Base-by-base conservation (phyloP, 2,888 invertebrate species). In the Cetonia aurata region DNA sequence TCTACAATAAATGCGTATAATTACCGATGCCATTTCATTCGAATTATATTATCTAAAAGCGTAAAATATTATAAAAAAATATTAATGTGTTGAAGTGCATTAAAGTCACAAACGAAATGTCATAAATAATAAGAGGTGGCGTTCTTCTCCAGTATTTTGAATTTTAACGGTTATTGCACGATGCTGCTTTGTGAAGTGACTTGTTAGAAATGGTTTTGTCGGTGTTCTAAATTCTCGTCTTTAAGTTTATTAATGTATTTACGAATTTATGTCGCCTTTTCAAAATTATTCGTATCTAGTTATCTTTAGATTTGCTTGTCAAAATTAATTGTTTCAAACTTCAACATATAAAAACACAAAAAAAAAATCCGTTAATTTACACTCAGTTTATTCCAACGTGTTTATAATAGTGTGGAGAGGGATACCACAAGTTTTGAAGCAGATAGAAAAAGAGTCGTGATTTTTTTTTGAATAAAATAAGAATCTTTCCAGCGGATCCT, bases 61-160 rank as follows among this genome's bases (percentile, higher is more conserved):
- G 70, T 60, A 67, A 73, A 70, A 71, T 57, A 62, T 25, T 70
- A 69, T 72, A 59, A 72, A 66, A 73, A 70, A 73, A 62, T 69
- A 70, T 69, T 66, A 66, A 25, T 66, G 62, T 66, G 69, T 50
- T 62, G 53, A 68, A 60, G 65, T 41, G 55, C 46, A 57, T 52
- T 42, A 67, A 19, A 65, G 71, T 50, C 41, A 60, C 71, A 67
- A 70, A 71, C 31, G 57, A 71, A 71, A 71, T 71, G 68, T 71
- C 71, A 71, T 62, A 25, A 25, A 25, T 25, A 68, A 68, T 53
- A 67, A 71, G 55, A 60, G 68, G 71, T 60, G 55, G 68, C 71
- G 68, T 71, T 68, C 67, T 41, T 41, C 44, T 41, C 42, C 37
- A 42, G n/a, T 31, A 67, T 67, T 62, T 67, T 67, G 56, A 67